phyloP scores from a whole-genome alignment of 2,797 vertebrate genomes.

The Anguilla obscura region DNA sequence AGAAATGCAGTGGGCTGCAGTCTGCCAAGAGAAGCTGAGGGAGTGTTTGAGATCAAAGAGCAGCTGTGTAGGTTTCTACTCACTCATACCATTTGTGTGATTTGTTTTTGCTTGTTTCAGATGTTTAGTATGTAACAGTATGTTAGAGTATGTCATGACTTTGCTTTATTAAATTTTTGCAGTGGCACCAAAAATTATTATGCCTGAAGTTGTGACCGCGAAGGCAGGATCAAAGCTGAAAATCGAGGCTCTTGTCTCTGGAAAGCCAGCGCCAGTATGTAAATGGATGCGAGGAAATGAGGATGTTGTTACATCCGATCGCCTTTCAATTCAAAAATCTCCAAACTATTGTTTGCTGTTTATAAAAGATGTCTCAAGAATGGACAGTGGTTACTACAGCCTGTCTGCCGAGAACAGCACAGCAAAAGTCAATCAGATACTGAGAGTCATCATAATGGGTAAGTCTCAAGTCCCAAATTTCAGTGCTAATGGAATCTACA shows the following conservation, averaged over 20 bases:
- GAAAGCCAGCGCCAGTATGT: constrained; percentile 87
- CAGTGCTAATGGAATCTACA: constrained; percentile 9
- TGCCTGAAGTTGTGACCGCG: constrained; percentile 86
- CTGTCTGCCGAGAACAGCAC: constrained; percentile 92
- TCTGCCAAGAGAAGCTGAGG: constrained; percentile 88
- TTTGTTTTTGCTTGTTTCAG: constrained; percentile 7
- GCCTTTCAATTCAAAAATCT: constrained; percentile 85
- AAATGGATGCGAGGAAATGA: constrained; percentile 90
- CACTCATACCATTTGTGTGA: background rate
- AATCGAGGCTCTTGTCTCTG: constrained; percentile 89
- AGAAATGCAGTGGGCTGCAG: constrained; percentile 92
- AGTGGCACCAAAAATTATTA: constrained; percentile 94
- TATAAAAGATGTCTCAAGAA: constrained; percentile 89
- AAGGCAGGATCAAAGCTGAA: constrained; percentile 93
- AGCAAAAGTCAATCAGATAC: constrained; percentile 84
- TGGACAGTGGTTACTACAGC: constrained; percentile 91
- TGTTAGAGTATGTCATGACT: background rate
- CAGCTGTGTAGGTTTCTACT: constrained; percentile 86
- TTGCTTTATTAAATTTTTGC: constrained; percentile 47
- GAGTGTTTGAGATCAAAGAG: constrained; percentile 94
- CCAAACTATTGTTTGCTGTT: constrained; percentile 81
- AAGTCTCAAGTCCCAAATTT: constrained; percentile 54
- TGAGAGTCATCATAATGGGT: constrained; percentile 91
- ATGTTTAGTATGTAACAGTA: background rate
- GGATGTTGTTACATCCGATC: constrained; percentile 86